A percentile compares a stretch with the other conserved stretches of the same genome.
Evolutionary conservation across 1,140 invertebrate species (phyloP).

Genomic region (Plectrocnemia conspersa): DNA sequence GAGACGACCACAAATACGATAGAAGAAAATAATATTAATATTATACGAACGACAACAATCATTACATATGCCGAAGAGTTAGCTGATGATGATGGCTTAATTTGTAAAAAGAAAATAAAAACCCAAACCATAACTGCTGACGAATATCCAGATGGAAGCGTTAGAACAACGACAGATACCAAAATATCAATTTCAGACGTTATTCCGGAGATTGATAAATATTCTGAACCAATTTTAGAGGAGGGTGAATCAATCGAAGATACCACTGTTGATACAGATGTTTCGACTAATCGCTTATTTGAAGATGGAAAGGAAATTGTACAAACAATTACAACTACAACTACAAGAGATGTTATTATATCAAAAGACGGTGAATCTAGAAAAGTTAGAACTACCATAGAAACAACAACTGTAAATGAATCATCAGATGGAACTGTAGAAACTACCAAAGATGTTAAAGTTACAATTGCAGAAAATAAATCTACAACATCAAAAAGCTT

Average conservation of each 20-base stretch:
- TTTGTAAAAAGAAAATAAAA: constrained; percentile 45
- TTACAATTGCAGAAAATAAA: constrained; percentile 42
- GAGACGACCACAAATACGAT: constrained; percentile 41
- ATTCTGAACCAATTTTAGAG: constrained; percentile 22
- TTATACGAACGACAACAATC: constrained; percentile 42
- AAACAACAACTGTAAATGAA: constrained; percentile 45
- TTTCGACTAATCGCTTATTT: constrained; percentile 39
- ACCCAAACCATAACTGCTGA: constrained; percentile 45
- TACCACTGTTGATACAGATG: constrained; percentile 40
- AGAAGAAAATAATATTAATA: constrained; percentile 39
- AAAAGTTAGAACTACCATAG: constrained; percentile 46
- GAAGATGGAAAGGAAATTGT: constrained; percentile 42
- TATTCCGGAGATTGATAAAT: constrained; percentile 15
- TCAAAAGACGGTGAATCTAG: constrained; percentile 40
- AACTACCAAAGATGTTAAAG: constrained; percentile 47
- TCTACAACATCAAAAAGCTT: constrained; percentile 35
- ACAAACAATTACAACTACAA: constrained; percentile 45
- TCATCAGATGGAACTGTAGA: constrained; percentile 44
- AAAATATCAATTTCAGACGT: constrained; percentile 35
- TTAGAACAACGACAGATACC: constrained; percentile 36
- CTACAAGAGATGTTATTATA: constrained; percentile 44
- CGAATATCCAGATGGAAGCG: constrained; percentile 48
- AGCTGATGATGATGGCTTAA: constrained; percentile 38
- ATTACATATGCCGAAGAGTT: constrained; percentile 44
- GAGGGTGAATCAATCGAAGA: constrained; percentile 38